Evolutionary conservation across 2,888 invertebrate species (phyloP).

Genomic region (Geophilus truncorum): DNA sequence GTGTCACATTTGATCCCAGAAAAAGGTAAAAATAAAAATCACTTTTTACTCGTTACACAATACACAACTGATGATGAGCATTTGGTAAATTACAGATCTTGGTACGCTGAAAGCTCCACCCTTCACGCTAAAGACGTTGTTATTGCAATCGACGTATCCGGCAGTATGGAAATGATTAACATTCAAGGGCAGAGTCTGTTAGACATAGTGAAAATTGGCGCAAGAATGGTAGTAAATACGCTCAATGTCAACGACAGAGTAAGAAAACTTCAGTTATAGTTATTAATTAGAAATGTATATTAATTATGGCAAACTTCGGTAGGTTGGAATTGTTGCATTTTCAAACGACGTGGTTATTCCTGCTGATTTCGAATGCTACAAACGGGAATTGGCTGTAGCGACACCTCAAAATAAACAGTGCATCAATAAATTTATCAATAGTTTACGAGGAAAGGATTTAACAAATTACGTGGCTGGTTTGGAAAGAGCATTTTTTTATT

Average conservation of each 20-base stretch:
- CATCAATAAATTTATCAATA: not conserved
- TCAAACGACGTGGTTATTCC: not conserved
- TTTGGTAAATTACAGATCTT: not conserved
- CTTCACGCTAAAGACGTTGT: slow-evolving; percentile 25
- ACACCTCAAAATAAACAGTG: slow-evolving; percentile 11
- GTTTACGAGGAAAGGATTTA: not conserved
- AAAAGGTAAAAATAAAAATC: too few species aligned
- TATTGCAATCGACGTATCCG: not conserved
- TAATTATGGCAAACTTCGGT: not conserved
- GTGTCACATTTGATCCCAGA: slow-evolving; percentile 2
- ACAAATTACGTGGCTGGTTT: slow-evolving; percentile 27
- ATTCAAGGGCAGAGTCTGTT: not conserved
- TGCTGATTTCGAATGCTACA: not conserved
- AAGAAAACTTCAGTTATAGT: too few species aligned
- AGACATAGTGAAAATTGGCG: slow-evolving; percentile 2
- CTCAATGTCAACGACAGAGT: not conserved
- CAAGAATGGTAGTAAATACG: slow-evolving; percentile 14
- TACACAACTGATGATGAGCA: too few species aligned
- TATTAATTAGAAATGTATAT: not conserved
- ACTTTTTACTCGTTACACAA: too few species aligned
- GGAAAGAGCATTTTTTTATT: slow-evolving; percentile 10
- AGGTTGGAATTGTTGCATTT: slow-evolving; percentile 14
- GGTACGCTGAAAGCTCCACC: slow-evolving; percentile 8
- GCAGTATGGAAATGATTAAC: slow-evolving; percentile 27
- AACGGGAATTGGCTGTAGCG: not conserved